Conservation (phyloP, 2,797 vertebrate species). For the Premnoplex brunnescens region DNA sequence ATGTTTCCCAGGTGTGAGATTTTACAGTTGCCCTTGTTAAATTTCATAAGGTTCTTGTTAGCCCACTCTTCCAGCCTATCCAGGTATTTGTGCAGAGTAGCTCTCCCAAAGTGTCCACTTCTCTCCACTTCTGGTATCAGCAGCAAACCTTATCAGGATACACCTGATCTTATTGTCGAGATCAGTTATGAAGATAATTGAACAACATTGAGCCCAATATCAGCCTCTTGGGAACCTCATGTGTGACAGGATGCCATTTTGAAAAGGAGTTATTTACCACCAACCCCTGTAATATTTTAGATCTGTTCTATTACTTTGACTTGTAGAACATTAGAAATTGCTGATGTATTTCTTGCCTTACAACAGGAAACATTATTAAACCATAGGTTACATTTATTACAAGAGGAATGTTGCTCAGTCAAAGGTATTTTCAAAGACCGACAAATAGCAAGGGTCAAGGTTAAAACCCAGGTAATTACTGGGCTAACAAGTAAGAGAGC, state of each 20-base stretch:
- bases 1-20: background rate
- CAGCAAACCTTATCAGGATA: background rate
- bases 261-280: background rate
- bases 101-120: background rate
- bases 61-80: background rate
- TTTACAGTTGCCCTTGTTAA: background rate
- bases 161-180: background rate
- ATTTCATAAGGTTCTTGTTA: background rate
- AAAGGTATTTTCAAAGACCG: conserved; percentile 16
- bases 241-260: background rate
- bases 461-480: conserved; percentile 39
- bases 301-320: background rate
- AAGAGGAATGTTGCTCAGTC: background rate
- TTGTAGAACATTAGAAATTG: background rate
- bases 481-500: background rate
- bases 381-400: conserved; percentile 7
- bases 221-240: background rate
- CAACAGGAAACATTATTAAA: background rate
- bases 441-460: conserved; percentile 27
- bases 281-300: background rate
- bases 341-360: background rate
- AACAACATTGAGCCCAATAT: accelerated
- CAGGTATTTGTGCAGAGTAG: background rate
- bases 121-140: too few relatives aligned
- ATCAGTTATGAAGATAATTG: background rate